phyloP scores from a whole-genome alignment of 2,888 invertebrate species.

The Cheilosia impressa region DNA sequence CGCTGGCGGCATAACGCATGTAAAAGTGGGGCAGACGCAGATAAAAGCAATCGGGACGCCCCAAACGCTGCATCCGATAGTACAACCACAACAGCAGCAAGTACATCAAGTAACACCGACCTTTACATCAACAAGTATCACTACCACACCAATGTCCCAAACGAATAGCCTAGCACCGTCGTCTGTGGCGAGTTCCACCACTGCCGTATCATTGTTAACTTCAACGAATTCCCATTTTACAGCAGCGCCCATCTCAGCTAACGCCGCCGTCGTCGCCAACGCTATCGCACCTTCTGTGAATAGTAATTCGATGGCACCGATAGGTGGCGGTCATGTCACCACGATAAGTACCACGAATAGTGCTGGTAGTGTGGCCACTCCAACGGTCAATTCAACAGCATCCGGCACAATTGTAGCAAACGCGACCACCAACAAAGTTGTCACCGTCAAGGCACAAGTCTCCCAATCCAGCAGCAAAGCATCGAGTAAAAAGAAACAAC shows the following conservation, averaged over 20 bases:
- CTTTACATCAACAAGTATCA: constrained; percentile 80
- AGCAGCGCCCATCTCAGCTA: constrained; percentile 74
- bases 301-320: constrained; percentile 23
- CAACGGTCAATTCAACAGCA: constrained; percentile 63
- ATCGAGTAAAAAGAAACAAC: constrained; percentile 90
- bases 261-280: constrained; percentile 79
- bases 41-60: constrained; percentile 81
- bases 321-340: constrained; percentile 39
- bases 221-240: constrained; percentile 72
- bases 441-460: constrained; percentile 81
- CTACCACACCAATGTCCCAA: constrained; percentile 72
- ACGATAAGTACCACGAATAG: constrained; percentile 45
- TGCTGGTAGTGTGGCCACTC: constrained; percentile 32
- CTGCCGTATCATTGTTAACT: constrained; percentile 71
- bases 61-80: constrained; percentile 74
- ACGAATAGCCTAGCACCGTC: constrained; percentile 62
- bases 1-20: constrained; percentile 80
- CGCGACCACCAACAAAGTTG: constrained; percentile 66
- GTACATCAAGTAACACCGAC: constrained; percentile 80
- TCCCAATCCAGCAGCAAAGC: constrained; percentile 84
- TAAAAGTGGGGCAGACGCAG: constrained; percentile 83
- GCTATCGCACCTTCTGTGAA: constrained; percentile 26
- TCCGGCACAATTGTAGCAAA: constrained; percentile 69
- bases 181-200: constrained; percentile 40
- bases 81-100: constrained; percentile 76